Evolutionary conservation across 2,113 vertebrate species (phyloP).

Genomic region (Aspiorhynchus laticeps): DNA sequence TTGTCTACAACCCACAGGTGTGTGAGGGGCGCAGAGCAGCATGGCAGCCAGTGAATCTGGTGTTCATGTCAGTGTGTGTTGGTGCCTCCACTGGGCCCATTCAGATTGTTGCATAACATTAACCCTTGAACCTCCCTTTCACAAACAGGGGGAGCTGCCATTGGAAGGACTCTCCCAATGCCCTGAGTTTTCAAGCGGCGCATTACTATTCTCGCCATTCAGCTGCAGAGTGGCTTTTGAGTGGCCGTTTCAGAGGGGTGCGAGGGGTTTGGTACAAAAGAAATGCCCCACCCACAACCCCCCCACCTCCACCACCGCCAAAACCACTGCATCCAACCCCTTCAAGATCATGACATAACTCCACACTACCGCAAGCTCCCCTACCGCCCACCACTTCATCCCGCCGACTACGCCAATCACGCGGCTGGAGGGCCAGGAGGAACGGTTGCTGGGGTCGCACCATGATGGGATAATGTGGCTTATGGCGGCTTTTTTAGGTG

Average conservation of each 20-base stretch:
- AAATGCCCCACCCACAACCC: constrained; percentile 10
- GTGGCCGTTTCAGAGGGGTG: constrained; percentile 66
- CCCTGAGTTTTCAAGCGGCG: constrained; percentile 51
- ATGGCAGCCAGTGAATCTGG: constrained; percentile 36
- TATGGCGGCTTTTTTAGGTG: constrained; percentile 26
- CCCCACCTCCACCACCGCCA: neutral
- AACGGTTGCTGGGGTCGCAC: constrained; percentile 11
- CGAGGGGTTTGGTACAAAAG: constrained; percentile 55
- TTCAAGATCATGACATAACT: constrained; percentile 42
- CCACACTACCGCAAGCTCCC: constrained; percentile 26
- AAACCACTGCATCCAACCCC: constrained; percentile 34
- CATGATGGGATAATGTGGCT: neutral
- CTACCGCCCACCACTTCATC: constrained; percentile 38
- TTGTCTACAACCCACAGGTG: neutral
- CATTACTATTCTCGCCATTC: constrained; percentile 68
- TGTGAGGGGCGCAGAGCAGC: neutral
- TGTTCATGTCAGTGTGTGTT: constrained; percentile 69
- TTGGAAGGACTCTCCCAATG: constrained; percentile 36
- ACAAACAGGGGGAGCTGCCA: constrained; percentile 61
- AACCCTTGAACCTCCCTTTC: constrained; percentile 80
- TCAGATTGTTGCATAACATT: constrained; percentile 80
- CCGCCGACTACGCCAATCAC: constrained; percentile 32
- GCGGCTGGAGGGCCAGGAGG: constrained; percentile 31
- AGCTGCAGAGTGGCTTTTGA: constrained; percentile 64
- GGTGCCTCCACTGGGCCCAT: constrained; percentile 69